Conservation (phyloP, 2,888 invertebrate genomes). For the Hetaerina titia region DNA sequence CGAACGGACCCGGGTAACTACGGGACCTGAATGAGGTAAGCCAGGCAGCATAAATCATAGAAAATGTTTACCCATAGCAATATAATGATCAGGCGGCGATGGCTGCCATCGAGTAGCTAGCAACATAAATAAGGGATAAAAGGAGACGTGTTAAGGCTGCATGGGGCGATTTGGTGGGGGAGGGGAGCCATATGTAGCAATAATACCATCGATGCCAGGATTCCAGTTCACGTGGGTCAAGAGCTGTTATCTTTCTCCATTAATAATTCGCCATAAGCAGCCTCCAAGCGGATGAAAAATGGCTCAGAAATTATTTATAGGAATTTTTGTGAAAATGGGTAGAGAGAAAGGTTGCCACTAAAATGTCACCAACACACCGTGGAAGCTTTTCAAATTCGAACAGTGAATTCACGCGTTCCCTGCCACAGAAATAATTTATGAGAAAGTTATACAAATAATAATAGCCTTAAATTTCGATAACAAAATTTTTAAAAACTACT, state of each 20-base stretch:
- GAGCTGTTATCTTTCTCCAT: constrained; percentile 8
- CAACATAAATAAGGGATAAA: not conserved
- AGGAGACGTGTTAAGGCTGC: not conserved
- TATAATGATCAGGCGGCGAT: not conserved
- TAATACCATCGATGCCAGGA: not conserved
- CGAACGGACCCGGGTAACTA: constrained; percentile 6
- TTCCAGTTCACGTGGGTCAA: not conserved
- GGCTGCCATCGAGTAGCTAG: not conserved
- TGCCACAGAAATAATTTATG: not conserved
- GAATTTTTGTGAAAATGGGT: not conserved
- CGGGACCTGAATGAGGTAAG: not conserved
- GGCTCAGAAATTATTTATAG: not conserved
- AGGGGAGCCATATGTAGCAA: not conserved
- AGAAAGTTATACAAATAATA: not conserved
- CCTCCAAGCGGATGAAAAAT: not conserved
- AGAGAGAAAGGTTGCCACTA: not conserved
- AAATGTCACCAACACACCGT: not conserved
- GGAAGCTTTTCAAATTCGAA: not conserved
- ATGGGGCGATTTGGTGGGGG: not conserved
- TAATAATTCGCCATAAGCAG: constrained; percentile 7
- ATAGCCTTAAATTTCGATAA: not conserved
- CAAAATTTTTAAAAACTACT: not conserved
- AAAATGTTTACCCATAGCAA: constrained; percentile 9
- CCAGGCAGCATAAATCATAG: constrained; percentile 7
- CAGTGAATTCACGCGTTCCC: not conserved